Conservation (phyloP, 1,140 invertebrate genomes). For the Thalassaphorura encarpata region DNA sequence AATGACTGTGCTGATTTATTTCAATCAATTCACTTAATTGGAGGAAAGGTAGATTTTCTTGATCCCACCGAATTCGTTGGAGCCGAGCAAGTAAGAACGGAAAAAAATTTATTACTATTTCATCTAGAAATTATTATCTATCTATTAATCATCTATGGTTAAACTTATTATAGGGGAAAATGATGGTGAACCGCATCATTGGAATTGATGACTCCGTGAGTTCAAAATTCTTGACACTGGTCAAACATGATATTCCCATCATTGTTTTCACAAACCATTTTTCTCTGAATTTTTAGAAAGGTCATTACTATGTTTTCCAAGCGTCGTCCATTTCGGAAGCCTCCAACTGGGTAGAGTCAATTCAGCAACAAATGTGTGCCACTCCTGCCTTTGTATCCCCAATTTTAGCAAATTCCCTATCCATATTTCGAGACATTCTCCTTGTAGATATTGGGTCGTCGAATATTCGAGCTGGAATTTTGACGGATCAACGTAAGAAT, state of each 20-base stretch:
- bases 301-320: slow-evolving; percentile 46
- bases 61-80: slow-evolving; percentile 46
- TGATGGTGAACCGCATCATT: slow-evolving; percentile 30
- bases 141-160: too few species aligned
- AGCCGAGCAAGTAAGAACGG: slow-evolving; percentile 46
- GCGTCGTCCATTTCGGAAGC: slow-evolving; percentile 42
- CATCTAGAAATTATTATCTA: too few species aligned
- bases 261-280: too few species aligned
- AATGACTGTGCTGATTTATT: slow-evolving; percentile 41
- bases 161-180: slow-evolving; percentile 24
- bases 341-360: slow-evolving; percentile 43
- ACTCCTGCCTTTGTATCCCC: slow-evolving; percentile 16
- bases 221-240: slow-evolving; percentile 3
- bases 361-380: slow-evolving; percentile 35
- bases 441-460: slow-evolving; percentile 51
- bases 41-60: slow-evolving; percentile 44
- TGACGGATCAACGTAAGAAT: slow-evolving; percentile 45
- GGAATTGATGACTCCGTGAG: slow-evolving; percentile 37
- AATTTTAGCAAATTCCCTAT: slow-evolving; percentile 37
- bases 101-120: too few species aligned
- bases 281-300: too few species aligned
- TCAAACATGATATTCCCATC: too few species aligned
- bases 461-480: slow-evolving; percentile 49
- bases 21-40: slow-evolving; percentile 43
- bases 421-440: slow-evolving; percentile 37